Evolutionary conservation across 2,113 vertebrate genomes (phyloP).

Genomic region (Platanista minor): DNA sequence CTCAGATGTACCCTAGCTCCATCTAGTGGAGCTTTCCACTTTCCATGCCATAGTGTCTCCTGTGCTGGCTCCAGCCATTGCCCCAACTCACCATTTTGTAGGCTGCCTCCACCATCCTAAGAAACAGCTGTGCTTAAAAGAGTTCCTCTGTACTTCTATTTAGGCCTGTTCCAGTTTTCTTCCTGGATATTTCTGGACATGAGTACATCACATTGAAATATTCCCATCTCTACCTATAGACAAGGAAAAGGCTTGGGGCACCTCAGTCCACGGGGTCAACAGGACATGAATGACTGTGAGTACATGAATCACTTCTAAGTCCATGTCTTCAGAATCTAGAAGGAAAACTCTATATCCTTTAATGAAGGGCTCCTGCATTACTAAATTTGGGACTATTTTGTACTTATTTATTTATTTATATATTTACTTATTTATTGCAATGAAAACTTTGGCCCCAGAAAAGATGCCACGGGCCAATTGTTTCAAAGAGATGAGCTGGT

Average conservation of each 20-base stretch:
- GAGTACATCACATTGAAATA: not conserved
- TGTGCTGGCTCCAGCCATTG: not conserved
- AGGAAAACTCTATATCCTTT: not conserved
- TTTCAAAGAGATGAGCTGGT: not conserved
- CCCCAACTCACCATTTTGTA: not conserved
- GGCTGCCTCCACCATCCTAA: not conserved
- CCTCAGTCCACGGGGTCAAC: not conserved
- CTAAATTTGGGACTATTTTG: not conserved
- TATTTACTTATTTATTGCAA: not conserved
- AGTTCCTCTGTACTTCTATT: slow-evolving; percentile 2
- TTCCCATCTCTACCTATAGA: not conserved
- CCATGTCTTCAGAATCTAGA: not conserved
- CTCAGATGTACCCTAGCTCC: slow-evolving; percentile 11
- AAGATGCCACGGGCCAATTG: not conserved
- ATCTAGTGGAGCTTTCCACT: slow-evolving; percentile 20
- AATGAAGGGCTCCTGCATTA: not conserved
- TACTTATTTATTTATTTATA: not conserved
- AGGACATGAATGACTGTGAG: slow-evolving; percentile 41
- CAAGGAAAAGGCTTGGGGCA: not conserved
- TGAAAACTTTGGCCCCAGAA: not conserved
- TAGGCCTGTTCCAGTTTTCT: not conserved
- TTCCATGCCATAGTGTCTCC: not conserved
- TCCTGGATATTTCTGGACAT: not conserved
- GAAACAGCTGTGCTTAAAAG: not conserved
- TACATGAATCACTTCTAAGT: slow-evolving; percentile 36